Conservation (phyloP, 2,113 vertebrate genomes). For the Nothoprocta perdicaria region DNA sequence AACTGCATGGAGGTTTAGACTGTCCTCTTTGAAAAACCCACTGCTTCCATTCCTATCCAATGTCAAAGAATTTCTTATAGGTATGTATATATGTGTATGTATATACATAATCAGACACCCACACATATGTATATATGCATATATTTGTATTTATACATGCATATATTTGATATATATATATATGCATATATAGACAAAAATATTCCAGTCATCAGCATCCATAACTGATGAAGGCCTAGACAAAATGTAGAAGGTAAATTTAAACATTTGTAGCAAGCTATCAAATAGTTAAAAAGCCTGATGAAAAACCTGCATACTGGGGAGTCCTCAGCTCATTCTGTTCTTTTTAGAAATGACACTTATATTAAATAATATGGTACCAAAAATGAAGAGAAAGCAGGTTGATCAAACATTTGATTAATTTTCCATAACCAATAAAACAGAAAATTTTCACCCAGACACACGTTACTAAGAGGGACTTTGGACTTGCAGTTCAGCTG, state of each 20-base stretch:
- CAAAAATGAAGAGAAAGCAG: background rate
- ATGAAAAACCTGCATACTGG: background rate
- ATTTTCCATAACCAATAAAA: background rate
- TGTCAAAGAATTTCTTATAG: background rate
- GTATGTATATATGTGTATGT: background rate
- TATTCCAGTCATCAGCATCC: background rate
- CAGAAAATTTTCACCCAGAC: background rate
- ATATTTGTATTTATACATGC: too few species aligned
- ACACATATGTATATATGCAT: background rate
- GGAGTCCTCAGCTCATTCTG: background rate
- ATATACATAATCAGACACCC: background rate
- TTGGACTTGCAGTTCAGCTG: background rate
- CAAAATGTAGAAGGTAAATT: background rate
- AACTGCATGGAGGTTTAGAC: background rate
- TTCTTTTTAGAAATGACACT: background rate
- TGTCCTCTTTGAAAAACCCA: background rate
- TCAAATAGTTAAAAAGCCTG: background rate
- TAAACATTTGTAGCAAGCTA: background rate
- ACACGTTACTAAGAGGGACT: background rate
- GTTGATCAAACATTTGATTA: constrained; percentile 3
- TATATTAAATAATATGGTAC: background rate
- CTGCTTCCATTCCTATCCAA: background rate
- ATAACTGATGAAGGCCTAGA: background rate
- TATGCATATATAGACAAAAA: background rate
- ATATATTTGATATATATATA: background rate